Conservation (phyloP, 2,888 invertebrate genomes). For the Mellilla xanthometata region DNA sequence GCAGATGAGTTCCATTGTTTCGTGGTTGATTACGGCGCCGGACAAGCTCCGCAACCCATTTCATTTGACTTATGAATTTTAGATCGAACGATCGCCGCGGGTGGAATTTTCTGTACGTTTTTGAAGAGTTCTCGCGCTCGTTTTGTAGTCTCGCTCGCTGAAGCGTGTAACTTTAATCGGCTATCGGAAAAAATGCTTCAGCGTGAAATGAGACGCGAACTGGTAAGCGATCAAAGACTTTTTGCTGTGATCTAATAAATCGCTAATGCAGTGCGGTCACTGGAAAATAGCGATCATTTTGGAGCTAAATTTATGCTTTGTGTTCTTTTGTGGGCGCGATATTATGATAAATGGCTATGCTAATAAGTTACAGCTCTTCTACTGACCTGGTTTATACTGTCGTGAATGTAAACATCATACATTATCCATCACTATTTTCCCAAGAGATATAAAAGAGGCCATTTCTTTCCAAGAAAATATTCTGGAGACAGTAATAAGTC, state of each 20-base stretch:
- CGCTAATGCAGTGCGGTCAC: constrained; percentile 27
- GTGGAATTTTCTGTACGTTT: constrained; percentile 11
- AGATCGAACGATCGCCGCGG: constrained; percentile 28
- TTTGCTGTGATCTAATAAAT: constrained; percentile 35
- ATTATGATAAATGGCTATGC: neutral
- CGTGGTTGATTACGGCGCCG: constrained; percentile 58
- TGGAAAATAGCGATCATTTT: neutral
- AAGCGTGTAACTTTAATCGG: constrained; percentile 65
- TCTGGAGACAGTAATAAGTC: neutral
- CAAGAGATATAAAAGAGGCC: neutral
- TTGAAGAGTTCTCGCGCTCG: constrained; percentile 39
- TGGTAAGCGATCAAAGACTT: constrained; percentile 64
- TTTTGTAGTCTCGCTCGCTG: constrained; percentile 50
- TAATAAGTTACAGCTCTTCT: neutral
- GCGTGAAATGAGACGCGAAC: constrained; percentile 64
- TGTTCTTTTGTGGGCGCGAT: neutral
- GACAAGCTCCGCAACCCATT: constrained; percentile 27
- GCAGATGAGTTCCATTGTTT: constrained; percentile 64
- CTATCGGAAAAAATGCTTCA: constrained; percentile 57
- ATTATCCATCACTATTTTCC: constrained; percentile 15
- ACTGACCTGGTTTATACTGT: neutral
- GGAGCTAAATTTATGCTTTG: neutral
- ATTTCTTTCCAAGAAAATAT: neutral
- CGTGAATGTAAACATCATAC: neutral
- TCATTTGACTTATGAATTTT: constrained; percentile 55